phyloP scores from a whole-genome alignment of 1,140 invertebrate genomes.

The Danaus plexippus region DNA sequence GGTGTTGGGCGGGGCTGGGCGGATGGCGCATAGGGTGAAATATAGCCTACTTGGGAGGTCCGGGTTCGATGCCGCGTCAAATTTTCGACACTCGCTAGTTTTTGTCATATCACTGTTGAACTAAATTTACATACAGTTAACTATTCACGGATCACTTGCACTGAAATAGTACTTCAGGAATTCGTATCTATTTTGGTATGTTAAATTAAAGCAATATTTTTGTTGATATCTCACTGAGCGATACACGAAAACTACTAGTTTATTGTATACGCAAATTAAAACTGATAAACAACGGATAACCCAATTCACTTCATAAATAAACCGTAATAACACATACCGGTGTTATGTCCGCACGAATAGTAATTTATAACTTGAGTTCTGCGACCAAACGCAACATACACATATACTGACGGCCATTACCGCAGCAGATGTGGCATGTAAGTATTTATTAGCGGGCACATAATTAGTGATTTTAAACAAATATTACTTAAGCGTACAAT shows the following conservation, averaged over 20 bases:
- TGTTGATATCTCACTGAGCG: constrained; percentile 1
- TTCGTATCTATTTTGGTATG: no score
- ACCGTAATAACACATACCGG: neutral
- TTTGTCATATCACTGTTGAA: constrained; percentile 63
- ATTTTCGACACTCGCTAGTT: constrained; percentile 67
- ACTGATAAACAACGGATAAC: constrained; percentile 1
- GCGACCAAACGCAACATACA: constrained; percentile 53
- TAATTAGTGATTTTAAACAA: constrained; percentile 69
- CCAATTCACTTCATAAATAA: constrained; percentile 7
- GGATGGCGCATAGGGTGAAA: constrained; percentile 53
- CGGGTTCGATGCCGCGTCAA: constrained; percentile 38
- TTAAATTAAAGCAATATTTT: no score
- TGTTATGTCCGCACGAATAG: constrained; percentile 45
- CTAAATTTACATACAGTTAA: constrained; percentile 27
- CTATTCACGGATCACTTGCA: constrained; percentile 21
- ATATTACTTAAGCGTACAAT: constrained; percentile 61
- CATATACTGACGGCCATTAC: constrained; percentile 46
- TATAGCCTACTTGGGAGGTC: constrained; percentile 66
- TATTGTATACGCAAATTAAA: neutral
- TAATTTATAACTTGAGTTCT: constrained; percentile 46
- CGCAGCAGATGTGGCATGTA: constrained; percentile 60
- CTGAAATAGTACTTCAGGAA: no score
- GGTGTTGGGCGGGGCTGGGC: constrained; percentile 53
- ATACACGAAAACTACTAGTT: neutral
- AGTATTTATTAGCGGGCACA: constrained; percentile 59